Base-by-base conservation (phyloP, 53 echinoderm and acorn worm species). In the Patiria pectinifera region DNA sequence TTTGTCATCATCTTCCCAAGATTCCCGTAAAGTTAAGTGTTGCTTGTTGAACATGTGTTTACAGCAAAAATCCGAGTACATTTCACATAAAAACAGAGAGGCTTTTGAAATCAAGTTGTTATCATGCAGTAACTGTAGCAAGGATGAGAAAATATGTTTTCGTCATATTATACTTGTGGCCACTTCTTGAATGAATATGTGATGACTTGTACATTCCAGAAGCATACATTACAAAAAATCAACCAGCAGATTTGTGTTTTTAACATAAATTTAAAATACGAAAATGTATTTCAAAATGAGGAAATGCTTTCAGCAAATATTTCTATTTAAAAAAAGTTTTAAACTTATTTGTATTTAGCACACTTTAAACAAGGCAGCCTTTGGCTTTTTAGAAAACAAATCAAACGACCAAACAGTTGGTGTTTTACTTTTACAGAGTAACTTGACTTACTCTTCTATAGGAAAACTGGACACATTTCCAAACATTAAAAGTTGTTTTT, bases 341-440 rank as follows among this genome's bases (percentile, higher is more conserved):
- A 72, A 25, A 44, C 26, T 74, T 86, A 48, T 26, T 45, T 76
- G 16, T 87, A 43, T 87, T 76, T 22, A 76, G 87, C 87, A 87
- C 87, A 87, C 87, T 75, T 87, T 74, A 13, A 19, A 21, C 71
- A 85, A 85, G 85, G 85, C 70, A 66, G 46, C 48, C 70, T 23
- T 69, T 70, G 85, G 85, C 69, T 45, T 70, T 63, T 69, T 25
- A 49, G 16, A 25, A 83, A 83, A 59, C 2, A 83, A 58, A 63
- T 44, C 21, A 43, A 3, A 77, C 45, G 15, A 78, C 1, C 45
- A 78, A 44, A 78, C 2, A 15, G 46, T 44, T 78, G 47, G 12
- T 78, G 79, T 11, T 45, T 78, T 78, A 45, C 79, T 6, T 23
- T 18, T 13, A 16, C 4, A 66, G 66, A 3, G 10, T 16, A 13